Evolutionary conservation across 2,113 vertebrate species (phyloP).

Genomic region (Circaetus gallicus): DNA sequence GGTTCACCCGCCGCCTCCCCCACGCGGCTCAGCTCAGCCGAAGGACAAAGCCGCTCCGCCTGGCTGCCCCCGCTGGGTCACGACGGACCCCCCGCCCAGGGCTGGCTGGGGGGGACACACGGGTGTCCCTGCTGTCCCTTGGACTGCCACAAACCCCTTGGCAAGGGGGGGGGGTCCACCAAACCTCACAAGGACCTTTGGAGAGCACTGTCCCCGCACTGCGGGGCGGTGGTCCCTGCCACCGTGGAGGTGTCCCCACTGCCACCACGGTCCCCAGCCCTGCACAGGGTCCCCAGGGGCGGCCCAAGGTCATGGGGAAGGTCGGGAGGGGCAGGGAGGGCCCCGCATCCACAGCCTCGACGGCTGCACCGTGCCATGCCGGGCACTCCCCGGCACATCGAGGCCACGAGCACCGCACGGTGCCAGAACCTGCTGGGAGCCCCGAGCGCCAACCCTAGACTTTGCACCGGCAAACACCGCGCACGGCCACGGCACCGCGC

Average conservation of each 20-base stretch:
- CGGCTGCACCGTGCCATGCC: not conserved
- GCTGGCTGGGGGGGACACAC: not conserved
- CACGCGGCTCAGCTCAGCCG: not conserved
- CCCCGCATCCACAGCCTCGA: not conserved
- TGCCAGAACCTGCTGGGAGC: not conserved
- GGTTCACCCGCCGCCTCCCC: not conserved
- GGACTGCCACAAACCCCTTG: not conserved
- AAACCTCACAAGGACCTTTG: not conserved
- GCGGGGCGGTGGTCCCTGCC: not conserved
- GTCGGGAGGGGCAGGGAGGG: not conserved
- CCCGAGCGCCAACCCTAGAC: not conserved
- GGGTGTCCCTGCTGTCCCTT: not conserved
- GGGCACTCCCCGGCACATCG: not conserved
- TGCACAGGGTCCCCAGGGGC: not conserved
- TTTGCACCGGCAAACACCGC: not conserved
- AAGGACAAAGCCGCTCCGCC: slow-evolving; percentile 45
- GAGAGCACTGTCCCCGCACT: fast-evolving
- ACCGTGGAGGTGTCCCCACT: not conserved
- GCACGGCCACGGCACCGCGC: fast-evolving
- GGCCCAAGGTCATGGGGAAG: not conserved
- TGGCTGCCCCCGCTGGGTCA: not conserved
- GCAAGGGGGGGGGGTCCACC: fast-evolving
- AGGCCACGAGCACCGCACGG: fast-evolving
- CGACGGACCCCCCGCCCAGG: not conserved
- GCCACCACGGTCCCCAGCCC: not conserved